Evolutionary conservation across 1,140 invertebrate genomes (phyloP).

Genomic region (Eubasilissa regina): DNA sequence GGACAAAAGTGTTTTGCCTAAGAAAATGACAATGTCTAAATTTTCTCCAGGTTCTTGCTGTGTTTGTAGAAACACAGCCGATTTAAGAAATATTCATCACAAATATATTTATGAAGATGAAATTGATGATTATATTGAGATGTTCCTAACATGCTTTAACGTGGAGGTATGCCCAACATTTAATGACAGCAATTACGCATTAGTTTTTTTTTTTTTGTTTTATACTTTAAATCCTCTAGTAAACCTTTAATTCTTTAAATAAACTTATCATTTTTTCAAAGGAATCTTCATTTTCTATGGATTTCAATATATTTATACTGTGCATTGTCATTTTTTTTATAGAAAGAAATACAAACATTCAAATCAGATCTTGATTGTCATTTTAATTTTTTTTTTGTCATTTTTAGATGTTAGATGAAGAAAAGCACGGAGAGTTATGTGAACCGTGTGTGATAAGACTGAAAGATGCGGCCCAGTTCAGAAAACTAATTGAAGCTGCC

Average conservation of each 20-base stretch:
- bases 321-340: too few species aligned
- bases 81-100: conserved; percentile 31
- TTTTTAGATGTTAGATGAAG: conserved; percentile 23
- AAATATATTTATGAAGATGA: conserved; percentile 40
- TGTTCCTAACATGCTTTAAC: conserved; percentile 23
- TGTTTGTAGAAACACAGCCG: neutral
- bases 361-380: too few species aligned
- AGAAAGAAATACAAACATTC: too few species aligned
- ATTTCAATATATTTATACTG: too few species aligned
- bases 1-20: conserved; percentile 3
- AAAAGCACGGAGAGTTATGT: conserved; percentile 16
- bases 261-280: too few species aligned
- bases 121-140: conserved; percentile 24
- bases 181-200: neutral
- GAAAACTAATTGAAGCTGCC: neutral
- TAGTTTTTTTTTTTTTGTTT: too few species aligned
- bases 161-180: conserved; percentile 16
- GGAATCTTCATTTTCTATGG: too few species aligned
- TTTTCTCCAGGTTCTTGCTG: neutral
- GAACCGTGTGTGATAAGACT: neutral
- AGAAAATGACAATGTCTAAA: conserved; percentile 15
- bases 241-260: too few species aligned
- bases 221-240: too few species aligned
- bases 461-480: conserved; percentile 18
- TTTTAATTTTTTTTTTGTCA: too few species aligned